Conservation (phyloP, 1,140 invertebrate species). For the Colletes latitarsis region DNA sequence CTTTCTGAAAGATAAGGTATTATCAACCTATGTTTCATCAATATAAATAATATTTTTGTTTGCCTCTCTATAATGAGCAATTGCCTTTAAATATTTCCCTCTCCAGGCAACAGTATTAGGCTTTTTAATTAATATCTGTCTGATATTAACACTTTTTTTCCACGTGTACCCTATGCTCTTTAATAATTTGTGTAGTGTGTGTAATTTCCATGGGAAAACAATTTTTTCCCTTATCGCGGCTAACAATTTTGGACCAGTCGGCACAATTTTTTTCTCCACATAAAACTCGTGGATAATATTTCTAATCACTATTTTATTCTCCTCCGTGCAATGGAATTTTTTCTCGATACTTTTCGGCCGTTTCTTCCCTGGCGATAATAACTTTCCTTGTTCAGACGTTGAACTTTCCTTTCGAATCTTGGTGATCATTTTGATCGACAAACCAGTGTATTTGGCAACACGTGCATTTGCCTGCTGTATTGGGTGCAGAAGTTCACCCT, state of each 20-base stretch:
- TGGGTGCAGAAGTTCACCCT: no score
- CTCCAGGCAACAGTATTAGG: neutral
- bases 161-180: neutral
- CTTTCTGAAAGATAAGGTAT: neutral
- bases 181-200: neutral
- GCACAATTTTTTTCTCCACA: no score
- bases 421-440: no score
- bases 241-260: neutral
- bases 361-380: no score
- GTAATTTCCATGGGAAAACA: neutral
- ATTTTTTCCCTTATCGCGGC: neutral
- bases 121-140: neutral
- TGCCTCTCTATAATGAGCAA: neutral
- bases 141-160: neutral
- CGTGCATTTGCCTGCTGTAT: no score
- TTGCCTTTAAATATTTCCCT: neutral
- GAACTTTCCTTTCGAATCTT: no score
- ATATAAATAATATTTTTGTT: neutral
- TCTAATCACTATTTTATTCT: no score
- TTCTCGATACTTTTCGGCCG: no score
- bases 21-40: neutral
- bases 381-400: no score
- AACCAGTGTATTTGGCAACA: no score
- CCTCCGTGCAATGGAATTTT: no score
- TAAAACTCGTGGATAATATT: no score